phyloP scores from a whole-genome alignment of 2,888 invertebrate species.

The Invenusta paracnida region DNA sequence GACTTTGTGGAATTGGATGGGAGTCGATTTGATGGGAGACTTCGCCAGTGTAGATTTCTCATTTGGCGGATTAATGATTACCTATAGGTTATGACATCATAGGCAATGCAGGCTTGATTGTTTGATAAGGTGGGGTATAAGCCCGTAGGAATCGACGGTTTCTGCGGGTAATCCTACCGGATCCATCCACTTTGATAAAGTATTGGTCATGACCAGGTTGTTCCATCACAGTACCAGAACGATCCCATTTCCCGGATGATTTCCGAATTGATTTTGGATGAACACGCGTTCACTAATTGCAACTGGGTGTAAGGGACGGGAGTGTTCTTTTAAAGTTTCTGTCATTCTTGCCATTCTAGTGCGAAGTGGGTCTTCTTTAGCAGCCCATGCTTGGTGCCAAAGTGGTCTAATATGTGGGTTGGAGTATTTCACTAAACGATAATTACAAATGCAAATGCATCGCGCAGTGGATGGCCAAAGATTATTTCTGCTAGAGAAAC shows the following conservation, averaged over 20 bases:
- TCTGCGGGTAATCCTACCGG: neutral
- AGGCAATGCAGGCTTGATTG: neutral
- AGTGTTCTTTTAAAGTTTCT: slow-evolving; percentile 45
- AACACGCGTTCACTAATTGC: slow-evolving; percentile 46
- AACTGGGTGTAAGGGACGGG: slow-evolving; percentile 43
- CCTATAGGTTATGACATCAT: neutral
- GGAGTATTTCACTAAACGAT: slow-evolving; percentile 40
- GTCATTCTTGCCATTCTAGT: slow-evolving; percentile 42
- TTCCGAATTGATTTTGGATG: slow-evolving; percentile 45
- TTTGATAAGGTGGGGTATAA: no score
- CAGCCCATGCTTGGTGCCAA: no score
- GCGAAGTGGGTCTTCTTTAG: neutral
- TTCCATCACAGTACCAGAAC: slow-evolving; percentile 10
- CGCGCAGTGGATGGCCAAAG: slow-evolving; percentile 43
- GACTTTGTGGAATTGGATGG: neutral
- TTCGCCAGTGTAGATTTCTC: neutral
- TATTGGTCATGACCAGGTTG: neutral
- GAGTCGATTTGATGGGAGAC: neutral
- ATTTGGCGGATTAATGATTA: neutral
- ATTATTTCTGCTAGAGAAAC: slow-evolving; percentile 46
- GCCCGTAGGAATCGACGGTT: no score
- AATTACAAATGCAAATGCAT: slow-evolving; percentile 46
- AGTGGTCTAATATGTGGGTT: neutral
- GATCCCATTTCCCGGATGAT: slow-evolving; percentile 46
- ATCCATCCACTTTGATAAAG: slow-evolving; percentile 8